A percentile compares a stretch with the other conserved stretches of the same genome.
Evolutionary conservation across 2,113 vertebrate genomes (phyloP).

Genomic region (Xiphophorus couchianus): DNA sequence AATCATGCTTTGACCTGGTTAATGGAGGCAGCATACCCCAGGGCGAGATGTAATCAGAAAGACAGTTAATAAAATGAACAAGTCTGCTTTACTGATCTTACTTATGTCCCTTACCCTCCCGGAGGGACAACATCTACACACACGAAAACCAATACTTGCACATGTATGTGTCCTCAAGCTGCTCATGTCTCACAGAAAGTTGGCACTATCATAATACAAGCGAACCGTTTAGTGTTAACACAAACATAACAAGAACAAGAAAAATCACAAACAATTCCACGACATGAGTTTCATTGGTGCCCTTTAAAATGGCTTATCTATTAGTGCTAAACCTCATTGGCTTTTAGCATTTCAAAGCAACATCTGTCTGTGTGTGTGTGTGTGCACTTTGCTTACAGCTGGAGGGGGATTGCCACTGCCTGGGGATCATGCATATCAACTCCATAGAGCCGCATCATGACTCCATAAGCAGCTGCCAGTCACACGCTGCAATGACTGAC

Average conservation of each 20-base stretch:
- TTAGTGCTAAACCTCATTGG: background rate
- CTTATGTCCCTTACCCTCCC: slow-evolving; percentile 74
- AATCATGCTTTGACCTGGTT: slow-evolving; percentile 75
- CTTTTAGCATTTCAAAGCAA: slow-evolving; percentile 20
- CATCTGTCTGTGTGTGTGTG: slow-evolving; percentile 4
- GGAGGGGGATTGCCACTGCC: slow-evolving; percentile 11
- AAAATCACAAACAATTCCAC: slow-evolving; percentile 9
- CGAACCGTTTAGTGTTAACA: slow-evolving; percentile 22
- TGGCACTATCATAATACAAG: background rate
- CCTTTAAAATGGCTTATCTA: background rate
- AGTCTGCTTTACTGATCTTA: slow-evolving; percentile 64
- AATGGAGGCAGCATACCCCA: slow-evolving; percentile 72
- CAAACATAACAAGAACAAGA: background rate
- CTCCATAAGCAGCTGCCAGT: slow-evolving; percentile 53
- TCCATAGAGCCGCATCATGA: slow-evolving; percentile 22
- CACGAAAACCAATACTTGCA: slow-evolving; percentile 18
- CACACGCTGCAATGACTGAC: slow-evolving; percentile 45
- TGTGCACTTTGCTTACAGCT: slow-evolving; percentile 18
- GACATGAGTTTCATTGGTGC: slow-evolving; percentile 9
- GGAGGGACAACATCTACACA: slow-evolving; percentile 27
- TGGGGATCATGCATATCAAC: slow-evolving; percentile 32
- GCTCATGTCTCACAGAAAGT: slow-evolving; percentile 12
- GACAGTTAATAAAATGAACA: slow-evolving; percentile 77
- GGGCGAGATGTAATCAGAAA: slow-evolving; percentile 73
- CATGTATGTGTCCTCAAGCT: slow-evolving; percentile 15